These are phyloP conservation scores for Pecten maximus DNA, from an alignment of 2,888 invertebrate genomes.

Conservation along the genomic window DNA sequence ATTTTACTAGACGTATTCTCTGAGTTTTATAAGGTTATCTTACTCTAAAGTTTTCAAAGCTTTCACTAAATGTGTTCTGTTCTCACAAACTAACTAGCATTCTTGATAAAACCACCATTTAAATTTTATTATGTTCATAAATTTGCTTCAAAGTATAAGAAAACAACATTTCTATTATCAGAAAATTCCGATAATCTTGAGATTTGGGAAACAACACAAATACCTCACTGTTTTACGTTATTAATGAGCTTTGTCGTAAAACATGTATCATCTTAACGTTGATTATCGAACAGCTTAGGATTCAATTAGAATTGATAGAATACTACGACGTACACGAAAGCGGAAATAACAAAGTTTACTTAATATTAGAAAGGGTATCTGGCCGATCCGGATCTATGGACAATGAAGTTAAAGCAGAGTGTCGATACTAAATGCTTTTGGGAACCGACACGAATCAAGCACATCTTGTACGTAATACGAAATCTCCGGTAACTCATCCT, in stretches of 20 bases:
- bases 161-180: background rate
- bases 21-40: background rate
- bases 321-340: background rate
- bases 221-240: background rate
- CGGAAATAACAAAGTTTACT: constrained; percentile 19
- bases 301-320: background rate
- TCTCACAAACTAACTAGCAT: background rate
- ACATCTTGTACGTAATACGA: background rate
- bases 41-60: background rate
- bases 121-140: background rate
- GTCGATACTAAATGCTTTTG: constrained; percentile 20
- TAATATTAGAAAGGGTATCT: background rate
- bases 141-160: background rate
- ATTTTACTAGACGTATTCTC: background rate
- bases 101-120: background rate
- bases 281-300: background rate
- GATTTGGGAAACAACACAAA: background rate
- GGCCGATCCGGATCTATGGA: background rate
- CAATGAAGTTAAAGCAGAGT: background rate
- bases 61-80: background rate
- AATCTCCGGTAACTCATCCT: background rate
- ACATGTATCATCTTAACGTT: background rate
- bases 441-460: background rate
- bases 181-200: background rate
- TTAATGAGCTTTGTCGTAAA: background rate